Conservation (phyloP, 2,888 invertebrate species). For the Scaptomyza tumidula region DNA sequence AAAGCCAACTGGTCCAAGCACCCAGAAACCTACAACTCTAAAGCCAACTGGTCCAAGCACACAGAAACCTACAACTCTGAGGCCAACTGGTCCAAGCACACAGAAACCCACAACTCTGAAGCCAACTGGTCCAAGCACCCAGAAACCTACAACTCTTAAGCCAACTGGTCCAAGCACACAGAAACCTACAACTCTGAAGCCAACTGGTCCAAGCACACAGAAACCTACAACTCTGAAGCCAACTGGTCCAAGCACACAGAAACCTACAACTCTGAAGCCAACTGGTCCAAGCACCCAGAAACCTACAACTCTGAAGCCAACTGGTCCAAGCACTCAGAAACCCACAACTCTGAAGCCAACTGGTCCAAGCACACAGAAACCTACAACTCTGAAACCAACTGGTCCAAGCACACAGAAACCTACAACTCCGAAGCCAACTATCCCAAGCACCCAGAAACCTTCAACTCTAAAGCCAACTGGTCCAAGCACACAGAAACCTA, state of each 20-base stretch:
- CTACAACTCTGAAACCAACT: background rate
- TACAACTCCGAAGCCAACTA: fast-evolving
- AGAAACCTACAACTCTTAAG: background rate
- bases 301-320: background rate
- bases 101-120: background rate
- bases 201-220: background rate
- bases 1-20: background rate
- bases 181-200: background rate
- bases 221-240: conserved; percentile 1
- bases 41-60: background rate
- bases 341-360: too few species aligned
- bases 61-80: background rate
- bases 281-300: background rate
- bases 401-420: background rate
- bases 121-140: background rate
- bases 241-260: conserved; percentile 1
- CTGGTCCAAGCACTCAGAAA: too few species aligned
- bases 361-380: too few species aligned
- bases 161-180: background rate
- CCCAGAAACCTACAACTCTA: background rate
- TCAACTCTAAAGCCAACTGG: background rate
- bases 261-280: background rate
- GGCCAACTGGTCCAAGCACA: background rate
- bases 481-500: background rate
- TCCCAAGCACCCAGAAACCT: background rate